These are phyloP conservation scores for Acromyrmex charruanus DNA, from an alignment of 1,140 invertebrate genomes.

Conservation along the genomic window DNA sequence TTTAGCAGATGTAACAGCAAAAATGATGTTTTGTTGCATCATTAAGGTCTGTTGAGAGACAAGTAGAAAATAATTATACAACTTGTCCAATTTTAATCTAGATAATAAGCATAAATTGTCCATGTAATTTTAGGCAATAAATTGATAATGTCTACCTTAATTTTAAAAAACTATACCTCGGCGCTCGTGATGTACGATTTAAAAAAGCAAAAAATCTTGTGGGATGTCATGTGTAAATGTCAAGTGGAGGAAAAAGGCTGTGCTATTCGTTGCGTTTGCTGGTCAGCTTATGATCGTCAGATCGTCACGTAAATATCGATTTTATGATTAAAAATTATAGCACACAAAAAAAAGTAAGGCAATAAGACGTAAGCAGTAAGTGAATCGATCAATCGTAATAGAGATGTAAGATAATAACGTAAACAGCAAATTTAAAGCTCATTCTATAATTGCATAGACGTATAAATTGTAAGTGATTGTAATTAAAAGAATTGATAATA, in stretches of 20 bases:
- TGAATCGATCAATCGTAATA: too few species aligned
- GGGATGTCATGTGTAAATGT: background rate
- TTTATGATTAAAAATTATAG: background rate
- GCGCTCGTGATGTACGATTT: conserved; percentile 14
- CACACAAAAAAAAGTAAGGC: too few species aligned
- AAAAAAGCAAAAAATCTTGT: background rate
- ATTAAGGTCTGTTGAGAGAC: background rate
- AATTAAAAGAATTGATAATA: too few species aligned
- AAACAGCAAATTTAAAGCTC: too few species aligned
- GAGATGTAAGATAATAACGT: too few species aligned
- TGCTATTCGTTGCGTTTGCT: conserved; percentile 61
- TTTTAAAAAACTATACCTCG: background rate
- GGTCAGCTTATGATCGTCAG: conserved; percentile 69
- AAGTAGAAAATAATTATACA: background rate
- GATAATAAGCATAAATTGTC: background rate
- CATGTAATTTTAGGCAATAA: conserved; percentile 27
- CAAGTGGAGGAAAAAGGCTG: background rate
- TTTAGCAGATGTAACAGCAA: background rate
- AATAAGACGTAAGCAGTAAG: too few species aligned
- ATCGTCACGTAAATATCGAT: conserved; percentile 72
- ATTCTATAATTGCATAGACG: too few species aligned
- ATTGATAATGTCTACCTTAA: background rate
- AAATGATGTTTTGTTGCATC: background rate
- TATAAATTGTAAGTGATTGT: too few species aligned
- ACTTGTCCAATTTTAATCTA: background rate